phyloP scores from a whole-genome alignment of 2,888 invertebrate species.

The Heliconius ethilla region DNA sequence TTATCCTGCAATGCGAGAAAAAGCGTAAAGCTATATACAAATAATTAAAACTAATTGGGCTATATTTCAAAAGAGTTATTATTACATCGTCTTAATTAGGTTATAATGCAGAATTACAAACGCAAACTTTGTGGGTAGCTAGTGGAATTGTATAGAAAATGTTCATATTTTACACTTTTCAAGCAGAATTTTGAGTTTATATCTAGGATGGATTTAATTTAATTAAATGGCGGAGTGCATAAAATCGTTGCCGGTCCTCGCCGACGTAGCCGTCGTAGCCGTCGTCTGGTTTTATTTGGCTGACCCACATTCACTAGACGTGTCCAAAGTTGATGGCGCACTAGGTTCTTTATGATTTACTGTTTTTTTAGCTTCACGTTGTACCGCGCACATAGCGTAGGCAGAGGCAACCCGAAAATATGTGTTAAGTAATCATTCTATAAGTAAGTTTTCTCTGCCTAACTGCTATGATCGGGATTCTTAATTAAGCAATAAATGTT shows the following conservation, averaged over 20 bases:
- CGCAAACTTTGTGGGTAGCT: not conserved
- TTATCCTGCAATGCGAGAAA: not conserved
- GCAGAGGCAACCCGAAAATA: no score
- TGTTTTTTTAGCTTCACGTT: no score
- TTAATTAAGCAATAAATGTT: no score
- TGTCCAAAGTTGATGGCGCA: not conserved
- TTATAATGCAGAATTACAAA: constrained; percentile 15
- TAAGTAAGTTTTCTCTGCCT: no score
- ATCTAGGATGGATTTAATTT: constrained; percentile 34
- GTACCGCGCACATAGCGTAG: no score
- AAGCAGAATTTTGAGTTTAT: constrained; percentile 31
- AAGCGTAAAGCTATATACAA: not conserved
- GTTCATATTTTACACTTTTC: constrained; percentile 19
- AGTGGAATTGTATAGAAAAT: not conserved
- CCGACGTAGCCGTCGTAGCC: constrained; percentile 27
- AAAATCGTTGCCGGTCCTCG: constrained; percentile 35
- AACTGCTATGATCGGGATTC: no score
- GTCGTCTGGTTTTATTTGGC: constrained; percentile 35
- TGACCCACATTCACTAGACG: constrained; percentile 34
- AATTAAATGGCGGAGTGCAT: constrained; percentile 40
- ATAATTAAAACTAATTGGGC: not conserved
- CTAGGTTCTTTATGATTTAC: not conserved
- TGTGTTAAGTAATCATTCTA: no score
- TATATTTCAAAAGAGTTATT: constrained; percentile 14
- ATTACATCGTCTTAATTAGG: constrained; percentile 5